A percentile compares a stretch with the other conserved stretches of the same genome.
phyloP scores from a whole-genome alignment of 2,797 vertebrate genomes.

The Notamacropus eugenii region DNA sequence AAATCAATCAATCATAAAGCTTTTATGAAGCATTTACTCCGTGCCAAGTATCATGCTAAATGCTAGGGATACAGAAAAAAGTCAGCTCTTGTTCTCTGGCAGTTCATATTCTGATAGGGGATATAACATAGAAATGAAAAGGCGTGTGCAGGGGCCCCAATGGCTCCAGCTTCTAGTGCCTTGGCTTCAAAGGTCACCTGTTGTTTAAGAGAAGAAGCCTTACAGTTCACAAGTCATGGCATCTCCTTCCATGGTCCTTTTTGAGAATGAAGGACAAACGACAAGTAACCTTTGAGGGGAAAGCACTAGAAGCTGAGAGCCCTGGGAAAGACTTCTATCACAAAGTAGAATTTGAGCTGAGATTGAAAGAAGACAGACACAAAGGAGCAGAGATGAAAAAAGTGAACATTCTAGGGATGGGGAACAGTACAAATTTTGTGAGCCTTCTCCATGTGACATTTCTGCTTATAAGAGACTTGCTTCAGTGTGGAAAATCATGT shows the following conservation, averaged over 20 bases:
- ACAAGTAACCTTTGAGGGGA: neutral
- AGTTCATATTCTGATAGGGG: neutral
- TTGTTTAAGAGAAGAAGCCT: too few species aligned
- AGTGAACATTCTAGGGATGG: neutral
- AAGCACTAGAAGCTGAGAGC: neutral
- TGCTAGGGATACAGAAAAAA: neutral
- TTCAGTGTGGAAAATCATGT: slow-evolving; percentile 23
- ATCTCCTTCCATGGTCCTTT: too few species aligned
- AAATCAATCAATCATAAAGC: slow-evolving; percentile 51
- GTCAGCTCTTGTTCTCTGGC: neutral
- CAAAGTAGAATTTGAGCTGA: neutral
- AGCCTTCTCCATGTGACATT: neutral
- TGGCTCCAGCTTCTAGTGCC: too few species aligned
- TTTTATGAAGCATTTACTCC: neutral
- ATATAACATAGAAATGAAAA: neutral
- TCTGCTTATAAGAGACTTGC: slow-evolving; percentile 42
- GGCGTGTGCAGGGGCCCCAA: too few species aligned
- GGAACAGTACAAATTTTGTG: neutral
- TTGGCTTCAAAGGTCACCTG: too few species aligned
- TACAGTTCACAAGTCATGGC: too few species aligned
- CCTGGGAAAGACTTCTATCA: neutral
- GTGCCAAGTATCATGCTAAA: neutral
- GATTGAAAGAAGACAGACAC: neutral
- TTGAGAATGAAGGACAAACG: neutral
- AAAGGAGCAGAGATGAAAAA: neutral